phyloP scores from a whole-genome alignment of 2,797 vertebrate genomes.

The Myotis findleyi region DNA sequence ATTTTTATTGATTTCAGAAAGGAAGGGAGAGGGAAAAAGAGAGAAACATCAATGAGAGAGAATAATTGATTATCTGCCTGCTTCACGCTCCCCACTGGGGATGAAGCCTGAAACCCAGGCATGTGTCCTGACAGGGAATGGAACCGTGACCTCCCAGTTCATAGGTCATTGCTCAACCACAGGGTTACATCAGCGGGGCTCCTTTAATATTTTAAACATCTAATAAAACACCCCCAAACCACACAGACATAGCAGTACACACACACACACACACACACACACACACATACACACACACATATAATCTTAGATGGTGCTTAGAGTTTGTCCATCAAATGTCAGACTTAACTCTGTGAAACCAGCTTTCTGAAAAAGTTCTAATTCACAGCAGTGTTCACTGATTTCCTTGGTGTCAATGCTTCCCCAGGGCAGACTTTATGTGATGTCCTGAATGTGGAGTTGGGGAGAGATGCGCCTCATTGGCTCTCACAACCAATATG shows the following conservation, averaged over 20 bases:
- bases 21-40: too few species aligned
- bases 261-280: not conserved
- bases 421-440: not conserved
- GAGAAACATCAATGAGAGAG: too few species aligned
- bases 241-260: not conserved
- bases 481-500: accelerated
- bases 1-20: too few species aligned
- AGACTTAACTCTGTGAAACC: not conserved
- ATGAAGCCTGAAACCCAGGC: too few species aligned
- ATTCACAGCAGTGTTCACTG: not conserved
- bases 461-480: not conserved
- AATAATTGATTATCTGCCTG: too few species aligned
- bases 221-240: not conserved
- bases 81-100: too few species aligned
- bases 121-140: too few species aligned
- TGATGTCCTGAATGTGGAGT: not conserved
- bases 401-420: not conserved
- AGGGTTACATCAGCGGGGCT: too few species aligned
- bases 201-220: conserved; percentile 31
- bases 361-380: not conserved
- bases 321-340: not conserved
- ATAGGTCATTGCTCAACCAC: too few species aligned
- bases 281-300: not conserved
- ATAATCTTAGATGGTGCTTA: not conserved
- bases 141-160: too few species aligned